Percentiles rank a stretch among this genome's conserved stretches.
These are phyloP conservation scores for Ectemnius continuus DNA, from an alignment of 2,888 invertebrate species.

Conservation along the genomic window DNA sequence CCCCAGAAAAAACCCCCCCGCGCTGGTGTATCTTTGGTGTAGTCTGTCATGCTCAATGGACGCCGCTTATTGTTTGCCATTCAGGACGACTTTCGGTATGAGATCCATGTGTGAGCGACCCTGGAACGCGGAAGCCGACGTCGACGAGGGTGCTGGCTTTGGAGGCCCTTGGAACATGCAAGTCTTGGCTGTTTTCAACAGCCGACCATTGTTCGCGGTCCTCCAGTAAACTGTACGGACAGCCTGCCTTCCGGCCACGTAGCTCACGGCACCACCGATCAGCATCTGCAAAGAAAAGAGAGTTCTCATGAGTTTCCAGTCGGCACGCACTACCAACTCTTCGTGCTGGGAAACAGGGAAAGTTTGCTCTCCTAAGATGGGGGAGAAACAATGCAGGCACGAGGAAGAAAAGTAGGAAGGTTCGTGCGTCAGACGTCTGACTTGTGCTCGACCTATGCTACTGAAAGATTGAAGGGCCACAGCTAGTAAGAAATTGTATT, in stretches of 20 bases:
- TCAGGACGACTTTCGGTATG: conserved; percentile 56
- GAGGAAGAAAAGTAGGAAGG: too few relatives aligned
- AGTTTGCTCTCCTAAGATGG: too few relatives aligned
- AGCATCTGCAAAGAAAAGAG: conserved; percentile 72
- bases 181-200: conserved; percentile 70
- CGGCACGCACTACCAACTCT: too few relatives aligned
- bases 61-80: conserved; percentile 31
- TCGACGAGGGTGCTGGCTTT: conserved; percentile 68
- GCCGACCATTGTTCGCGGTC: conserved; percentile 72
- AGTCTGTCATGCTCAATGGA: conserved; percentile 14
- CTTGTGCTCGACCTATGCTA: too few relatives aligned
- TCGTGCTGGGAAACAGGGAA: too few relatives aligned
- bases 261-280: conserved; percentile 85
- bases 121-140: conserved; percentile 57
- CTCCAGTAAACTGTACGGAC: conserved; percentile 89
- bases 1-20: background rate
- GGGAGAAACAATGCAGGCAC: too few relatives aligned
- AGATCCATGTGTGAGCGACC: conserved; percentile 60
- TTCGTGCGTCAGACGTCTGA: too few relatives aligned
- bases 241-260: conserved; percentile 86
- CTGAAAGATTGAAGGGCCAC: too few relatives aligned
- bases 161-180: conserved; percentile 73
- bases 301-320: background rate
- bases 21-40: conserved; percentile 11
- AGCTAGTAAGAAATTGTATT: too few relatives aligned